Conservation (phyloP, 2,888 invertebrate genomes). For the Eupithecia subfuscata region DNA sequence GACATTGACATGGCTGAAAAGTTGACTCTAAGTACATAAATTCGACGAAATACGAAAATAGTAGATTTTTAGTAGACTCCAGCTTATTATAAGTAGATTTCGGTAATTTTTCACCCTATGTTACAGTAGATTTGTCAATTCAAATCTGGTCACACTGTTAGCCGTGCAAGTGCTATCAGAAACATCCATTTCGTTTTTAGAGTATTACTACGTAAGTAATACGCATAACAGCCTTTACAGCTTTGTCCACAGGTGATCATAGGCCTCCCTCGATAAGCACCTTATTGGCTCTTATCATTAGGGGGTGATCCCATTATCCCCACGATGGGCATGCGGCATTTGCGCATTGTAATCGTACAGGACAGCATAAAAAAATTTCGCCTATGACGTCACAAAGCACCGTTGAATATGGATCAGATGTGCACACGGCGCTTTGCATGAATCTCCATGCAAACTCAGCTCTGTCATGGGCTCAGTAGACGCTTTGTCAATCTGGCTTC, state of each 20-base stretch:
- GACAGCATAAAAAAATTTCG: neutral
- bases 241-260: neutral
- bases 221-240: neutral
- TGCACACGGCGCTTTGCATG: conserved; percentile 25
- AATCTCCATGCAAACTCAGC: conserved; percentile 24
- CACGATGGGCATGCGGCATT: neutral
- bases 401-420: conserved; percentile 25
- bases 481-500: conserved; percentile 3
- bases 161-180: too few species aligned
- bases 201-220: too few species aligned
- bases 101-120: too few species aligned
- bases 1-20: too few species aligned
- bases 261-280: neutral
- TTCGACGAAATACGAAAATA: too few species aligned
- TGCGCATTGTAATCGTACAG: neutral
- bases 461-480: neutral
- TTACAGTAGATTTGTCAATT: too few species aligned
- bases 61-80: too few species aligned
- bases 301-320: neutral
- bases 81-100: too few species aligned
- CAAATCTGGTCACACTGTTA: too few species aligned
- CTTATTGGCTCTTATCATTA: neutral
- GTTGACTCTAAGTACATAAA: too few species aligned
- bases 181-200: too few species aligned
- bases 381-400: conserved; percentile 27